Percentiles rank a stretch among this genome's conserved stretches.
Evolutionary conservation across 2,888 invertebrate species (phyloP).

Genomic region (Hecatera dysodea): DNA sequence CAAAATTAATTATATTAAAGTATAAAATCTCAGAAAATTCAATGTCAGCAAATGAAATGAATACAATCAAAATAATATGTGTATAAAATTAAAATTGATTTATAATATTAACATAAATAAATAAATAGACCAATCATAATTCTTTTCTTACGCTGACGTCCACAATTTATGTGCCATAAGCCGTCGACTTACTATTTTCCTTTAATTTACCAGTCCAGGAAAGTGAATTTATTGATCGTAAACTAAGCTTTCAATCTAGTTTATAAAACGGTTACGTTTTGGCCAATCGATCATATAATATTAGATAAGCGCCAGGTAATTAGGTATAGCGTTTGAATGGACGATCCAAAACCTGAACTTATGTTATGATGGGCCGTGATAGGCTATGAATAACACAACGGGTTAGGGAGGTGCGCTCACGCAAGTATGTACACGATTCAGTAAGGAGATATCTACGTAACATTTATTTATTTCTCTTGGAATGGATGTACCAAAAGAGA

Average conservation of each 20-base stretch:
- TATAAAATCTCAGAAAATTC: too few relatives aligned
- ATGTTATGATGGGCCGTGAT: constrained; percentile 45
- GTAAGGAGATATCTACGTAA: constrained; percentile 22
- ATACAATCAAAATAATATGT: constrained; percentile 1
- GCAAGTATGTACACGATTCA: constrained; percentile 42
- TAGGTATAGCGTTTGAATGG: constrained; percentile 39
- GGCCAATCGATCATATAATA: constrained; percentile 45
- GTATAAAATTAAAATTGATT: constrained; percentile 5
- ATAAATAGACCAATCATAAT: not conserved
- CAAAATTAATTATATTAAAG: too few relatives aligned
- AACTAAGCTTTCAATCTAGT: constrained; percentile 40
- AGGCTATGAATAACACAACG: constrained; percentile 55
- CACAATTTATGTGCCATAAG: constrained; percentile 20
- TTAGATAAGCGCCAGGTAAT: constrained; percentile 60
- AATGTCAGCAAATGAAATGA: too few relatives aligned
- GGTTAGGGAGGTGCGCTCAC: constrained; percentile 38
- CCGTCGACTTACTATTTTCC: constrained; percentile 1
- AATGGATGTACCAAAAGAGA: constrained; percentile 28
- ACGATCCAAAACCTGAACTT: constrained; percentile 45
- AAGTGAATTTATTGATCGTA: constrained; percentile 48
- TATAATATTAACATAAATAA: not conserved
- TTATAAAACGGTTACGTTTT: constrained; percentile 49
- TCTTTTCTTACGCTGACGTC: not conserved
- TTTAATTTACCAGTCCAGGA: constrained; percentile 26
- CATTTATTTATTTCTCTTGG: constrained; percentile 11